phyloP scores from a whole-genome alignment of 2,888 invertebrate genomes.

The Notodonta dromedarius region DNA sequence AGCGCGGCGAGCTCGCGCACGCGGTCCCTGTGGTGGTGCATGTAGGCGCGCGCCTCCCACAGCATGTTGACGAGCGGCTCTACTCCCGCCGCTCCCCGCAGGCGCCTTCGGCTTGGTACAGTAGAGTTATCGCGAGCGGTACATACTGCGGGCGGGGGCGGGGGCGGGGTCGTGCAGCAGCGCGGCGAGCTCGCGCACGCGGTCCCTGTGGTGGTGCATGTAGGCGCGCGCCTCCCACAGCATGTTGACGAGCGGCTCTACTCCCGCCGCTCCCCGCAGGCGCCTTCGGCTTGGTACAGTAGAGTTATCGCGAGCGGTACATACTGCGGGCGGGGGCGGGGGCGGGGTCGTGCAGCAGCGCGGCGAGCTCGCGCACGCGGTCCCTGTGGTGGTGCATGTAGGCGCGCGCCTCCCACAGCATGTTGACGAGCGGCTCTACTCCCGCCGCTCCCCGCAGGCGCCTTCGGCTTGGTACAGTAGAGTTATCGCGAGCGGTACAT shows the following conservation, averaged over 20 bases:
- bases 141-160: slow-evolving; percentile 44
- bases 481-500: slow-evolving; percentile 9
- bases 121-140: slow-evolving; percentile 67
- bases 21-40: slow-evolving; percentile 86
- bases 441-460: too few relatives aligned
- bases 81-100: too few relatives aligned
- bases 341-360: too few relatives aligned
- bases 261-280: too few relatives aligned
- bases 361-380: slow-evolving; percentile 85
- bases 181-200: slow-evolving; percentile 85
- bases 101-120: too few relatives aligned
- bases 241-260: slow-evolving; percentile 88
- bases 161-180: too few relatives aligned
- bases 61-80: slow-evolving; percentile 92
- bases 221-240: slow-evolving; percentile 95
- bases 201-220: slow-evolving; percentile 87
- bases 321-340: too few relatives aligned
- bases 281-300: too few relatives aligned
- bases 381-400: slow-evolving; percentile 89
- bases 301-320: slow-evolving; percentile 62
- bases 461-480: too few relatives aligned
- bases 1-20: slow-evolving; percentile 86
- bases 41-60: slow-evolving; percentile 94
- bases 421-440: slow-evolving; percentile 86
- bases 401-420: slow-evolving; percentile 95